Evolutionary conservation across 2,797 vertebrate genomes (phyloP), one percentile per base, ranked within the genome.

Genomic region (Poeciliopsis gracilis): DNA sequence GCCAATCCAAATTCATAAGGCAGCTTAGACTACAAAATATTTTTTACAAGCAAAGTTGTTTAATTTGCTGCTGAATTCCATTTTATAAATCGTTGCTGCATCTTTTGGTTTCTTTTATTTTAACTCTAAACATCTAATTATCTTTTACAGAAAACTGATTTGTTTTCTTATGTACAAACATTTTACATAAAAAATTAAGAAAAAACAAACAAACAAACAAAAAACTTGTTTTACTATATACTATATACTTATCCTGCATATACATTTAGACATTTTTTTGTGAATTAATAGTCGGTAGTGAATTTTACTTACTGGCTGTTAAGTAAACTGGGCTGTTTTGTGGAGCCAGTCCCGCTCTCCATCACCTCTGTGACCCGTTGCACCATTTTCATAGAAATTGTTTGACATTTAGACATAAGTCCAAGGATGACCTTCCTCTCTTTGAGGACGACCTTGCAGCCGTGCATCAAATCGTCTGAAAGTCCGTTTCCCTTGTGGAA

Each of bases 371-470:
- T 98, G 80, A 99, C 97, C 87, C 96, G 96, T 76, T 95, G 96
- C 69, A 96, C 94, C 95, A 99, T 96, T 84, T 96, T 97, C 74
- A 94, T 95, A 85, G 98, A 96, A 92, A 99, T 98, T 1, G 94
- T 96, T 90, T 98, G 94, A 91, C 98, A 99, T 92, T 97, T 98
- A 86, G 95, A 96, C 98, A 99, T 99, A 59, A 99, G 97, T 18
- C 94, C 96, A 82, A 95, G 88, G 79, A 99, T 96, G 46, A 98
- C 97, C 0, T 96, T 96, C 20, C 97, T 94, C 90, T 98, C 97
- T 90, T 95, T 97, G 78, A 99, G 95, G 75, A 99, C 93, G 6
- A 93, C 95, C 91, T 94, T 97, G 92, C 97, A 98, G 81, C 97
- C 96, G 88, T 95, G 90, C 75, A 99, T 87, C 61, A 99, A 91